Base-by-base conservation (phyloP, 1,140 invertebrate genomes). In the Babylonia areolata region DNA sequence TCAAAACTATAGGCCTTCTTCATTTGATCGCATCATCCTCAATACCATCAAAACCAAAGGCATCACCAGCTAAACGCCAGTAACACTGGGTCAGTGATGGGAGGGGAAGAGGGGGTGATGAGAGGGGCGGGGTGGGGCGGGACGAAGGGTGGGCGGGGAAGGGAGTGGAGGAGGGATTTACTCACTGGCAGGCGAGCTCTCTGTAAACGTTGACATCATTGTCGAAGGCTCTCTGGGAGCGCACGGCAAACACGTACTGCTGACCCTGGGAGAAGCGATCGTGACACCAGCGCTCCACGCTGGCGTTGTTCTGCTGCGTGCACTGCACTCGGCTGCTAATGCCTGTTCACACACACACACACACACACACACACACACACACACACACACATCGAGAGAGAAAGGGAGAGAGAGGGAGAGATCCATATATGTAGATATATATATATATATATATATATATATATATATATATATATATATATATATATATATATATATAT, bases 111-210 rank as follows among this genome's bases (percentile, higher is more conserved):
- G n/a, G n/a, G n/a, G n/a, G n/a, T n/a, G n/a, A n/a, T n/a, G n/a
- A n/a, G n/a, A n/a, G n/a, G n/a, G n/a, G n/a, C n/a, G n/a, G n/a
- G n/a, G n/a, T n/a, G n/a, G n/a, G n/a, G n/a, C n/a, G n/a, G n/a
- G n/a, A n/a, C n/a, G n/a, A n/a, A n/a, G n/a, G n/a, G n/a, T n/a
- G 9, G 46, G 2, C 9, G 46, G 17, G 17, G 46, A 51, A 51
- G 17, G 46, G 46, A 51, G 9, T 12, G 17, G 17, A 51, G 9
- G 17, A 0, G 46, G 46, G 58, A 64, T n/a, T 5, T 15, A 42
- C 82, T 42, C 69, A 84, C 82, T 84, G 82, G 64, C 82, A 84
- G 0, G 82, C 82, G 3, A 84, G 82, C 82, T 71, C 31, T 35
- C 40, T 84, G 69, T 84, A 84, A 54, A 82, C 35, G 81, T 40